phyloP scores from a whole-genome alignment of 2,888 invertebrate species.

The Tachina grossa region DNA sequence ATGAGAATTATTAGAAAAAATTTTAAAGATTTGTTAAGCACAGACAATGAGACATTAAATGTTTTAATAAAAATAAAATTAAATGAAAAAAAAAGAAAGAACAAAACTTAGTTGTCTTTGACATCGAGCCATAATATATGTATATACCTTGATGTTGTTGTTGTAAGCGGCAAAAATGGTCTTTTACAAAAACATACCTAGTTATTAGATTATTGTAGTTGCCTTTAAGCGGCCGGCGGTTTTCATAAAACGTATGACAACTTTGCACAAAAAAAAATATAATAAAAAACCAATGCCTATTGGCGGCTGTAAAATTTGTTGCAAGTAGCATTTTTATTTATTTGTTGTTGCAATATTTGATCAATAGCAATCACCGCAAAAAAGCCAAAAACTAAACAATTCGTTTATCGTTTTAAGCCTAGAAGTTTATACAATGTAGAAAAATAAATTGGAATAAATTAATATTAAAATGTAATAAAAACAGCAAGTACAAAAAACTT shows the following conservation, averaged over 20 bases:
- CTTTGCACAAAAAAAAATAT: conserved; percentile 15
- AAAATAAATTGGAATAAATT: conserved; percentile 51
- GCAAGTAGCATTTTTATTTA: conserved; percentile 3
- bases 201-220: conserved; percentile 29
- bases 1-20: conserved; percentile 64
- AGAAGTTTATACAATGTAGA: conserved; percentile 45
- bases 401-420: conserved; percentile 19
- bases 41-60: conserved; percentile 62
- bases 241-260: conserved; percentile 57
- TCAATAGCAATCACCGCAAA: conserved; percentile 46
- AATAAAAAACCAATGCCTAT: conserved; percentile 5
- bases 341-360: conserved; percentile 20
- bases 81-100: background rate
- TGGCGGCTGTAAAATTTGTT: conserved; percentile 31
- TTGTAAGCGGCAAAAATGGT: conserved; percentile 44
- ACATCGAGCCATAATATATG: conserved; percentile 16
- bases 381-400: conserved; percentile 27
- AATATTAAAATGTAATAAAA: conserved; percentile 15
- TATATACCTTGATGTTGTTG: background rate
- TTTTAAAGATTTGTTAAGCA: conserved; percentile 62
- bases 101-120: conserved; percentile 38
- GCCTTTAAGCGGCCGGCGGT: conserved; percentile 50
- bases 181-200: conserved; percentile 41
- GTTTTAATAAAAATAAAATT: background rate
- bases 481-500: background rate